These are phyloP conservation scores for Bemisia tabaci DNA, from an alignment of 1,140 invertebrate species.

Conservation along the genomic window DNA sequence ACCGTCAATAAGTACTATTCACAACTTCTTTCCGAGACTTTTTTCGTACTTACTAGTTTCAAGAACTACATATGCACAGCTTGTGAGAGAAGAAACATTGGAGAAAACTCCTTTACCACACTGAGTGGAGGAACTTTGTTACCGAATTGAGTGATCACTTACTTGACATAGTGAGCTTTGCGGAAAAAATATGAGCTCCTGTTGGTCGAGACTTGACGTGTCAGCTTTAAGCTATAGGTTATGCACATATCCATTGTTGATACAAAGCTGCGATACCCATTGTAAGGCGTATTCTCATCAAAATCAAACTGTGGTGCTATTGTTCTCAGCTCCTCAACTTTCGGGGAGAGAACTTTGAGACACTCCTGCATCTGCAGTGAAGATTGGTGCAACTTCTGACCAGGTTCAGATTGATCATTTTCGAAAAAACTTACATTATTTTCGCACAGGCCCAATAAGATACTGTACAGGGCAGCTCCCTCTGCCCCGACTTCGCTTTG, in stretches of 20 bases:
- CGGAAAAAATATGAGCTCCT: background rate
- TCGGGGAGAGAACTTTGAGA: background rate
- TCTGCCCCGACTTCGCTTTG: background rate
- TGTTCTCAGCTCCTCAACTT: background rate
- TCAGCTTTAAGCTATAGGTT: background rate
- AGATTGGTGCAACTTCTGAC: background rate
- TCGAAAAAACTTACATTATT: background rate
- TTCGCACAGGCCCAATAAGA: background rate
- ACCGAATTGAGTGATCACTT: too few species aligned
- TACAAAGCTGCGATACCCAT: background rate
- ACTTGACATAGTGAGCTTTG: background rate
- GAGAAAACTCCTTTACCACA: too few species aligned
- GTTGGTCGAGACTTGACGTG: background rate
- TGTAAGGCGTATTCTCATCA: background rate
- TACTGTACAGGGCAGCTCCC: background rate
- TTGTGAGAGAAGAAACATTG: too few species aligned
- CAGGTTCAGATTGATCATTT: background rate
- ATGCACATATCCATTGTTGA: background rate
- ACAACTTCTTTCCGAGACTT: too few species aligned
- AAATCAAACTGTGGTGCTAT: background rate
- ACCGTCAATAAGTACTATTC: too few species aligned
- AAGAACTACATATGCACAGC: too few species aligned
- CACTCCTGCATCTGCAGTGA: background rate
- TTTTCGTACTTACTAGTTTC: too few species aligned
- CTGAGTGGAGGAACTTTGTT: too few species aligned